Base-by-base conservation (phyloP, 2,888 invertebrate genomes). In the Lasioglossum calceatum region DNA sequence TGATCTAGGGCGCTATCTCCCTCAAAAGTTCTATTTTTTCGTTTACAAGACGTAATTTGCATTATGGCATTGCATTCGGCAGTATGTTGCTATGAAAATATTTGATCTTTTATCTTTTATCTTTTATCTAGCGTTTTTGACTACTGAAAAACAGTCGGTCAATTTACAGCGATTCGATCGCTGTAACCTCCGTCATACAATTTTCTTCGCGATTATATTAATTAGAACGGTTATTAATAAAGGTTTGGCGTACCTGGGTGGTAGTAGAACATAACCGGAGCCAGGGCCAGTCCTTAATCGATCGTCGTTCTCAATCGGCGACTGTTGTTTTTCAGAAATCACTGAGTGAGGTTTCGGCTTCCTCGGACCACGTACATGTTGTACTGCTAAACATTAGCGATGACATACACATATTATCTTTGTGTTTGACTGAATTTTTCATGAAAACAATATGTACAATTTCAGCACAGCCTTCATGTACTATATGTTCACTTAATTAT, bases 301-400 rank as follows among this genome's bases (percentile, higher is more conserved):
- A 90, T 93, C 94, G 78, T 88, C 93, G 89, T 92, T 94, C 78
- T 92, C 91, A 50, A 92, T 92, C 47, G 93, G 87, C 23, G 93
- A 91, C 79, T 92, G 91, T 92, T 94, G 92, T 79, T 95, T 94
- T 71, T 93, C 93, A 71, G 93, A 88, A 84, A 93, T 92, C 72
- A 64, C 95, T 91, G 87, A 95, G 94, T 97, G 98, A 87, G 97
- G 96, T 95, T 99, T 99, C 10, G 99, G 98, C 95, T 99, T 99
- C 85, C 99, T 97, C 0, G 99, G 99, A 12, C 99, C 99, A 73
- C 99, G 97, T 95, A 99, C 99, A 96, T 99, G 99, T 96, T 99
- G 99, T 87, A 99, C 99, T 95, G 99, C 99, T 99, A 96, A 84
- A 96, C 77, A 90, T 78, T 73, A 86, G 81, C 81, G 27, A 82